phyloP scores from a whole-genome alignment of 2,888 invertebrate species.

The Tipula unca region DNA sequence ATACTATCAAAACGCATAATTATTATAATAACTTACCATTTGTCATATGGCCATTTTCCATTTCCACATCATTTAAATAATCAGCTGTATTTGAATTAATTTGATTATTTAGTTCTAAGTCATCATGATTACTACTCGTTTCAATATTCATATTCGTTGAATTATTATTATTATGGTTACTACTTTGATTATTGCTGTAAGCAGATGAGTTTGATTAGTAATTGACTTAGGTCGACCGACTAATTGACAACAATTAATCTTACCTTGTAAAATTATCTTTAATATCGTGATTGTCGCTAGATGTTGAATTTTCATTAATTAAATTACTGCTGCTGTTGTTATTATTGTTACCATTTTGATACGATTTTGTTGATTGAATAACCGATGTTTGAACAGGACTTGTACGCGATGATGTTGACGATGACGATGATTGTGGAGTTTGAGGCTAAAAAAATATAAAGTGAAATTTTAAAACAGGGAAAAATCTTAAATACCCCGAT shows the following conservation, averaged over 20 bases:
- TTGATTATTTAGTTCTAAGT: slow-evolving; percentile 28
- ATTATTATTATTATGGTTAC: slow-evolving; percentile 21
- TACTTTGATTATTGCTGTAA: slow-evolving; percentile 28
- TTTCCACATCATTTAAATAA: slow-evolving; percentile 41
- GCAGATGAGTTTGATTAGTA: not conserved
- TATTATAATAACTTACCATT: slow-evolving; percentile 36
- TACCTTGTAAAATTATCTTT: slow-evolving; percentile 33
- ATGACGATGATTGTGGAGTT: slow-evolving; percentile 27
- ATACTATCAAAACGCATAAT: not conserved
- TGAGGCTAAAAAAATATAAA: slow-evolving; percentile 27
- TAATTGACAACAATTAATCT: not conserved
- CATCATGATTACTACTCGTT: slow-evolving; percentile 23
- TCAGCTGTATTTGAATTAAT: slow-evolving; percentile 27
- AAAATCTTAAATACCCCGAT: not conserved
- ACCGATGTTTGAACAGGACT: slow-evolving; percentile 63
- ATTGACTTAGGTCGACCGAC: not conserved
- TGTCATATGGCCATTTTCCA: slow-evolving; percentile 41
- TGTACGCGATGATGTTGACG: slow-evolving; percentile 31
- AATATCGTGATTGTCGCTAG: slow-evolving; percentile 54
- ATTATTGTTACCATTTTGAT: slow-evolving; percentile 36
- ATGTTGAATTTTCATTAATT: slow-evolving; percentile 2
- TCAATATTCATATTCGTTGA: slow-evolving; percentile 28
- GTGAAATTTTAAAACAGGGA: not conserved
- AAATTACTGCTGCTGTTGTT: slow-evolving; percentile 27
- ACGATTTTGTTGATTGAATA: slow-evolving; percentile 64